Base-by-base conservation (phyloP, 2,797 vertebrate species). In the Trematomus bernacchii region DNA sequence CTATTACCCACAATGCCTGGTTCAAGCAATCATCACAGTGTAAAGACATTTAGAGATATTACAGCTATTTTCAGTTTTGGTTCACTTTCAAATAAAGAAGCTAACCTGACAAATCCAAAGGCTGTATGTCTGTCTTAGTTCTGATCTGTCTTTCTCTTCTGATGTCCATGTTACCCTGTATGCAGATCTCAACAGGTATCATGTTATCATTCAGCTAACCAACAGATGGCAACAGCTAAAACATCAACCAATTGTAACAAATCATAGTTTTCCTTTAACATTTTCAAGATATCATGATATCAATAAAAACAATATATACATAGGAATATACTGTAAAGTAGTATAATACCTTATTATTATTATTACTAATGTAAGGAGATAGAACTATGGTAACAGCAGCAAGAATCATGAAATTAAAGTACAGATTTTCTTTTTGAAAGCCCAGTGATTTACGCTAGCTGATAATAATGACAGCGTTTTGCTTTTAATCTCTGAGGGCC, bases 401-500 rank as follows among this genome's bases (percentile, higher is more conserved):
- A 44, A 46, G 8, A 77, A 21, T 40, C 27, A 15, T 13, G 30
- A 57, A 68, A 33, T 1, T 2, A 19, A 63, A 40, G 58, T 10
- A 44, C 18, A 13, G 18, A n/a, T 0, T 50, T 63, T 53, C 8
- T 53, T 65, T 50, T 65, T 50, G 40, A 37, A 37, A 37, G 37
- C 33, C 33, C 15, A 57, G 55, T 42, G 51, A 84, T 71, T 73
- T 61, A 53, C 21, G 0, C 3, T 79, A 18, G 55, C 27, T 61
- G 46, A 10, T 47, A 60, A 23, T 71, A 75, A 83, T 73, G 66
- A 68, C 55, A 19, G 40, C 2, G 12, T 73, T 73, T 79, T 27
- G 46, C 66, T 73, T 71, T 73, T 76, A 85, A 87, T 75, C 78
- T 79, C 83, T 57, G 9, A 61, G 53, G 78, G 64, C 55, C 62